These are phyloP conservation scores for Dendrocopos noguchii DNA, from an alignment of 2,113 vertebrate species.

Conservation along the genomic window DNA sequence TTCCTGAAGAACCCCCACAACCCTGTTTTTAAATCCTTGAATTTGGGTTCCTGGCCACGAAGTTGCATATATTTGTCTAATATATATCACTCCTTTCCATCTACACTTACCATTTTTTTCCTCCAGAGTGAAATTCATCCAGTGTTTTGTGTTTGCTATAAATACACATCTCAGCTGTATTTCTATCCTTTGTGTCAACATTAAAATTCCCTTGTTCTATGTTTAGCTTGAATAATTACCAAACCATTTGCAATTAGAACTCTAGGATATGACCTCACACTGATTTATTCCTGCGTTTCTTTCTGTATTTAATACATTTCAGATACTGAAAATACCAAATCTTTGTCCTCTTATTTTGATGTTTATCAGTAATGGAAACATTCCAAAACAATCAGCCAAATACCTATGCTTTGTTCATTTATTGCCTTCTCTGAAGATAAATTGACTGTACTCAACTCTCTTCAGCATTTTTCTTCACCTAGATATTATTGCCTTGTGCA, in stretches of 20 bases:
- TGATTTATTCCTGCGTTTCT: conserved; percentile 73
- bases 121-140: conserved; percentile 53
- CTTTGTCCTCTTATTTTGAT: conserved; percentile 81
- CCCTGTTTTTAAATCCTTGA: conserved; percentile 36
- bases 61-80: conserved; percentile 21
- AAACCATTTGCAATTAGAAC: conserved; percentile 79
- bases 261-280: conserved; percentile 77
- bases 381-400: conserved; percentile 85
- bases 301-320: conserved; percentile 81
- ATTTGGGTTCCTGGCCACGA: background rate
- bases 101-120: background rate
- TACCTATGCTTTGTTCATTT: conserved; percentile 85
- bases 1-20: conserved; percentile 11
- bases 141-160: conserved; percentile 66
- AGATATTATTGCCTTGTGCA: conserved; percentile 90
- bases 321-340: conserved; percentile 82
- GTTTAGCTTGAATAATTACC: conserved; percentile 81
- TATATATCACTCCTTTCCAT: background rate
- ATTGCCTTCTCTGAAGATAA: conserved; percentile 87
- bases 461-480: conserved; percentile 89
- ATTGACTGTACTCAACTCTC: conserved; percentile 87
- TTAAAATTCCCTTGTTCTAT: conserved; percentile 76
- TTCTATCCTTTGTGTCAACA: conserved; percentile 74
- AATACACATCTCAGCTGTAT: conserved; percentile 62
- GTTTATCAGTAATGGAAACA: conserved; percentile 85